phyloP scores from a whole-genome alignment of 2,113 vertebrate species.

The Pseudopodoces humilis region DNA sequence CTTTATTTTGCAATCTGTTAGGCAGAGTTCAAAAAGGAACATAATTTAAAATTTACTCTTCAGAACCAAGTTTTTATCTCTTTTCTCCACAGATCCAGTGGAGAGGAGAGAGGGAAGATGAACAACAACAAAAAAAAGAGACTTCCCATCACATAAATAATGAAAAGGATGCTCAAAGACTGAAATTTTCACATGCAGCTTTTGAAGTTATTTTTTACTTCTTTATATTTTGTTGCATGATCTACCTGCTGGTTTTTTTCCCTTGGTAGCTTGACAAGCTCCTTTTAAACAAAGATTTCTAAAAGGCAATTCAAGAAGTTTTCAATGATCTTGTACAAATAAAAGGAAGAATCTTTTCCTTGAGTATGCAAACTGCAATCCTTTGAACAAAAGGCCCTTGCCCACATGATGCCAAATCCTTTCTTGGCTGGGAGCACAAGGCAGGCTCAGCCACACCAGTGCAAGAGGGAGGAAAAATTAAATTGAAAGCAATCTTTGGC shows the following conservation, averaged over 20 bases:
- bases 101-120: neutral
- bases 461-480: neutral
- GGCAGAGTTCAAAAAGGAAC: constrained; percentile 43
- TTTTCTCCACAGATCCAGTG: neutral
- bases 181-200: constrained; percentile 32
- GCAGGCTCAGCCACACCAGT: neutral
- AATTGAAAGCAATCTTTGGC: neutral
- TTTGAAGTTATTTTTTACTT: constrained; percentile 64
- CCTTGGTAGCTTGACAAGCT: constrained; percentile 24
- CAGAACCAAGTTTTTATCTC: constrained; percentile 42
- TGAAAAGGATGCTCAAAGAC: constrained; percentile 53
- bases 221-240: constrained; percentile 6
- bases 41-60: constrained; percentile 57
- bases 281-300: neutral
- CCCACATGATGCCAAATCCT: constrained; percentile 20
- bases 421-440: neutral
- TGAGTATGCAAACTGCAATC: constrained; percentile 22
- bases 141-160: constrained; percentile 63
- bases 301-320: constrained; percentile 33
- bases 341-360: neutral
- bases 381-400: constrained; percentile 54
- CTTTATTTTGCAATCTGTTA: neutral
- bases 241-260: neutral
- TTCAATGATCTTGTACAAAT: constrained; percentile 25
- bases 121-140: neutral